These are phyloP conservation scores for Deilephila porcellus DNA, from an alignment of 2,888 invertebrate species.

Conservation along the genomic window DNA sequence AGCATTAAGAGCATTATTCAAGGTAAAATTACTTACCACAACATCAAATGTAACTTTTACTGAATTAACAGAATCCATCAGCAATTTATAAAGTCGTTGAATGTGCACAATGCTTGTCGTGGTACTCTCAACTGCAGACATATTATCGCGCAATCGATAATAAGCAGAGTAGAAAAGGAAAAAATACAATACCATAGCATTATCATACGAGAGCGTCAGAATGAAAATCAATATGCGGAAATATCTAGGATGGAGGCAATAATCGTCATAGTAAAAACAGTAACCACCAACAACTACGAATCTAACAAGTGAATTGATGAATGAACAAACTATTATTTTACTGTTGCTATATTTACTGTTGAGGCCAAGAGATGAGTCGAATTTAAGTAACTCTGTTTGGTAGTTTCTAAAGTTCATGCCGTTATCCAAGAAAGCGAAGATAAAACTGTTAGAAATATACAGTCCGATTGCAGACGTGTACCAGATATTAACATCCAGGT, in stretches of 20 bases:
- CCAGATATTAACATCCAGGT: neutral
- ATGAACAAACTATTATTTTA: neutral
- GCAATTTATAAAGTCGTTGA: neutral
- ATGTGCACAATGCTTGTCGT: neutral
- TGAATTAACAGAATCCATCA: neutral
- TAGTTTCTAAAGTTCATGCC: neutral
- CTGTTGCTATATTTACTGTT: neutral
- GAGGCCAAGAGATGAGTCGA: neutral
- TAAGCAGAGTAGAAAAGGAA: conserved; percentile 2
- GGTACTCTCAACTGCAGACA: neutral
- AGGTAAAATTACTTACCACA: neutral
- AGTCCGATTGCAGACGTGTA: neutral
- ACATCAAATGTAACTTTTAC: neutral
- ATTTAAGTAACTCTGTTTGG: neutral
- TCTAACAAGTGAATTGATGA: neutral
- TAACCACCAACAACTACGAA: neutral
- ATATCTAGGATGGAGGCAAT: neutral
- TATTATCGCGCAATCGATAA: neutral
- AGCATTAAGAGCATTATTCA: too few relatives aligned
- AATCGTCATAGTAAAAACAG: neutral
- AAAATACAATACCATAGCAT: neutral
- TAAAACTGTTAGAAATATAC: neutral
- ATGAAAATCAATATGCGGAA: neutral
- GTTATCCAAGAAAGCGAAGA: neutral
- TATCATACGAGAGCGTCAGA: neutral